phyloP scores from a whole-genome alignment of 2,797 vertebrate species.

The Toxotes lorentzi region DNA sequence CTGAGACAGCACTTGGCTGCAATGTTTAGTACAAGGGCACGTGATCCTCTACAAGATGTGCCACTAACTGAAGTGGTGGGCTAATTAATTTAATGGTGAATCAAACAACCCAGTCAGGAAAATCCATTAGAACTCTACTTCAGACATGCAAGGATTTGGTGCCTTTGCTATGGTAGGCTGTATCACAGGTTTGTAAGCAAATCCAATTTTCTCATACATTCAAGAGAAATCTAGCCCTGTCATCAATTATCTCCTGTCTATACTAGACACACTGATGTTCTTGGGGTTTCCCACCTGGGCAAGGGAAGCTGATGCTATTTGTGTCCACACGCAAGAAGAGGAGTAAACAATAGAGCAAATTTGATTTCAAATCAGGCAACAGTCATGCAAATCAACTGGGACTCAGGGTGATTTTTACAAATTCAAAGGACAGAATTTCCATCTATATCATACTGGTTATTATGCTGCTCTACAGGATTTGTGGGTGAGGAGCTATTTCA shows the following conservation, averaged over 20 bases:
- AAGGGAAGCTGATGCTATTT: background rate
- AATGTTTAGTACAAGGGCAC: too few species aligned
- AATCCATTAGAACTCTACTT: background rate
- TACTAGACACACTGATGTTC: background rate
- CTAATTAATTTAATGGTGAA: slow-evolving; percentile 2
- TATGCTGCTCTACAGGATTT: background rate
- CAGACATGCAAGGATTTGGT: background rate
- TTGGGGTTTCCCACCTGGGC: slow-evolving; percentile 11
- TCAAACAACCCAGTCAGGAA: slow-evolving; percentile 6
- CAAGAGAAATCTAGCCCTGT: background rate
- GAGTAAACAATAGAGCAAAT: background rate
- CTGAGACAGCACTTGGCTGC: background rate
- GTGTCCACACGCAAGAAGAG: background rate
- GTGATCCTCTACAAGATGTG: background rate
- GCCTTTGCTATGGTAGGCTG: background rate
- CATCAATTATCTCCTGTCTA: slow-evolving; percentile 21
- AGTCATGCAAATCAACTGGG: too few species aligned
- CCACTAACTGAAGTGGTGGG: background rate
- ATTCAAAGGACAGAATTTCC: background rate
- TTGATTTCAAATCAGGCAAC: too few species aligned
- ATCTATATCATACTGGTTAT: background rate
- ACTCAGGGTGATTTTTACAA: too few species aligned
- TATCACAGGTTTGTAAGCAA: background rate
- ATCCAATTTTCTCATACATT: slow-evolving; percentile 8
- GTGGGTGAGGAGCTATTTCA: background rate